Evolutionary conservation across 2,797 vertebrate species (phyloP), one percentile per base, ranked within the genome.

Genomic region (Megaceryle alcyon): DNA sequence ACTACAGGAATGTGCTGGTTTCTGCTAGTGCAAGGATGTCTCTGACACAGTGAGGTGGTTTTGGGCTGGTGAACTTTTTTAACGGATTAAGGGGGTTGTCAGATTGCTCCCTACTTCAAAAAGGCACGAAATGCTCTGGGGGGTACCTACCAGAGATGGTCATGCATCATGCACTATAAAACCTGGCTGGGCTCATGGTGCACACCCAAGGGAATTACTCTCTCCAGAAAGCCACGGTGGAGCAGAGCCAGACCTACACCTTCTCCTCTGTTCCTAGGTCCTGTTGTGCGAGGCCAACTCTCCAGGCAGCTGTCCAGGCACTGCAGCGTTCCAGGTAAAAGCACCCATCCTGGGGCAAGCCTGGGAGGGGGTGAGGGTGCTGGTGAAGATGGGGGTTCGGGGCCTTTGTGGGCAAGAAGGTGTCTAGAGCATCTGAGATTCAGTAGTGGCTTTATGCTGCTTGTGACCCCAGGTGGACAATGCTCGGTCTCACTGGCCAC

Each of bases 261-360:
- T 48, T 95, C 37, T 92, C 28, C 68, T 94, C 51, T 73, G 9
- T 66, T 92, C 37, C 51, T 43, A 97, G 97, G 96, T 97, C 85
- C 95, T 1, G 19, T 39, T 8, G 57, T 31, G 7, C 72, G 25
- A 90, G 94, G 80, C 64, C 95, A 92, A 1, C 77, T 86, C 59
- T 94, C 78, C 69, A 48, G 88, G 75, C 91, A 96, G 56, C 85
- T 90, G 12, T 80, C 91, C 61, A 86, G 85, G 79, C 96, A 96
- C 69, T 86, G 82, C 84, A 92, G 76, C 85, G 75, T 95, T 37
- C 92, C 96, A 97, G 97, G 96, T 97, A 97, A 97, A 66, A n/a
- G 18, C 57, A 10, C 15, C 0, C 7, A 16, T 22, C n/a, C 18
- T 7, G 10, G 83, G 63, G 5, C 17, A 57, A 48, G 23, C 28